phyloP scores from a whole-genome alignment of 1,140 invertebrate species.

The Chlorops oryzae region DNA sequence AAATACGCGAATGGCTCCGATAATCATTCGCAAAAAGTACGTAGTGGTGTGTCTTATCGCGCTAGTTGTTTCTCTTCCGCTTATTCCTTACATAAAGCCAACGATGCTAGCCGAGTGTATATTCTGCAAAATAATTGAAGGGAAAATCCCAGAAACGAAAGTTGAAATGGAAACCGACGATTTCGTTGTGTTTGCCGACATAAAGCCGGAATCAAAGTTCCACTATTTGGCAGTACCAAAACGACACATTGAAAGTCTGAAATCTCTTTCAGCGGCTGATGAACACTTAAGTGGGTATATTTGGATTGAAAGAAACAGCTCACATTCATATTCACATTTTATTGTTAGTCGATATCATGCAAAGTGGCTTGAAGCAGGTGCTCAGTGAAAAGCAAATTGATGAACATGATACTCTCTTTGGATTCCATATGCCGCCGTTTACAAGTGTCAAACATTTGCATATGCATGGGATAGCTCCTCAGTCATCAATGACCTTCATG shows the following conservation, averaged over 20 bases:
- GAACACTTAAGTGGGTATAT: too few relatives aligned
- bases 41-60: neutral
- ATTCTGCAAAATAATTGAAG: slow-evolving; percentile 66
- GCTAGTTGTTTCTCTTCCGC: neutral
- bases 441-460: slow-evolving; percentile 77
- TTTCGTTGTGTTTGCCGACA: slow-evolving; percentile 74
- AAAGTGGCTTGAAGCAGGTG: slow-evolving; percentile 46
- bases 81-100: slow-evolving; percentile 1
- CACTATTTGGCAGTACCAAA: slow-evolving; percentile 78
- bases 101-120: slow-evolving; percentile 50
- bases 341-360: slow-evolving; percentile 58
- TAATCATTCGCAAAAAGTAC: slow-evolving; percentile 6
- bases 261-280: slow-evolving; percentile 59
- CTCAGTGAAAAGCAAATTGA: too few relatives aligned
- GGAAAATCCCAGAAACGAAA: slow-evolving; percentile 52
- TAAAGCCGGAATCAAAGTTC: slow-evolving; percentile 70
- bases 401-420: slow-evolving; percentile 58
- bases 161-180: slow-evolving; percentile 67
- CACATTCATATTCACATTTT: too few relatives aligned
- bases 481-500: slow-evolving; percentile 66
- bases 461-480: slow-evolving; percentile 78
- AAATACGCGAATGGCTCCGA: too few relatives aligned
- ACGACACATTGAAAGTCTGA: slow-evolving; percentile 68
- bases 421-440: slow-evolving; percentile 91
- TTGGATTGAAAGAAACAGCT: too few relatives aligned